Evolutionary conservation across 2,888 invertebrate species (phyloP), one percentile per base, ranked within the genome.

Genomic region (Agrilus biguttatus): DNA sequence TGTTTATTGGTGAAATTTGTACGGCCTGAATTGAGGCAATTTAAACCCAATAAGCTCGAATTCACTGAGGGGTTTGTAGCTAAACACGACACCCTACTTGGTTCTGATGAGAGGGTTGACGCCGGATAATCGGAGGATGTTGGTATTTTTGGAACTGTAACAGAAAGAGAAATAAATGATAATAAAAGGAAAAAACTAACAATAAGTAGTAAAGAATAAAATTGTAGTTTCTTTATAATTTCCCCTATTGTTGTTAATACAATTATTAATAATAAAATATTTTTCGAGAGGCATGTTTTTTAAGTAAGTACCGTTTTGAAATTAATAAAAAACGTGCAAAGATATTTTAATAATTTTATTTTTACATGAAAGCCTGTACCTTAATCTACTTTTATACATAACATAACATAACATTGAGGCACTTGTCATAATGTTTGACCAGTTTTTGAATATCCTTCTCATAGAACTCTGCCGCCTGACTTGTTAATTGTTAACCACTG

Each of bases 1-100:
- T 98, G 98, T 68, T 97, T 97, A 69, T 97, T 98, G 53, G 96
- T 96, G 73, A 98, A 98, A 71, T 98, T 98, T 34, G 98, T 98
- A 42, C 98, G 76, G 33, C 95, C 95, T 12, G 90, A 88, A 70
- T 87, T 88, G 51, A 74, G 59, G 47, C 69, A 70, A 49, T 67
- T 71, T 37, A 70, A 61, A 12, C 60, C 59, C 23, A 61, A 53
- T 47, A 59, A 53, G 40, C 59, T 62, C 19, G 63, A 72, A 59
- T 60, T 72, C 40, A 21, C 21, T 3, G 68, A 66, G 51, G 72
- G 67, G 14, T 69, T 70, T 4, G 62, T 57, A 36, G 60, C 66
- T 37, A 67, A 51, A 52, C 65, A 67, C 14, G 63, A 60, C 56
- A 53, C 65, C 49, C 65, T 55, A 51, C 67, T 71, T 41, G 70